Conservation (phyloP, 2,888 invertebrate species). For the Zygogramma bicolorata region DNA sequence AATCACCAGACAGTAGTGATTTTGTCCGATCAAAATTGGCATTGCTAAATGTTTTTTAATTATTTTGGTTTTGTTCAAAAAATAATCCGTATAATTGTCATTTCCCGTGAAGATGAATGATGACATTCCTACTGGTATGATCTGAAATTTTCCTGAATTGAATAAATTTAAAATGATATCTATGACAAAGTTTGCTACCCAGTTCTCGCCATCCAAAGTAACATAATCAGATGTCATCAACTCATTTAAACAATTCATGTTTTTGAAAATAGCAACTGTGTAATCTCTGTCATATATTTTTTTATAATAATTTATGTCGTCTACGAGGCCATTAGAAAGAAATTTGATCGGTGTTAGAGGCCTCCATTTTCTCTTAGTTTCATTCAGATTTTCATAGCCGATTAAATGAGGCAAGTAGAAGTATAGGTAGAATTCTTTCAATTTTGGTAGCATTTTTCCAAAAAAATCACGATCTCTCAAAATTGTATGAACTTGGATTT, state of each 20-base stretch:
- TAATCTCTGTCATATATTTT: background rate
- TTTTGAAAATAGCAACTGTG: background rate
- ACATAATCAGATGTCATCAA: constrained; percentile 3
- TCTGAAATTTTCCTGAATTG: constrained; percentile 1
- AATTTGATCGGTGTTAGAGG: background rate
- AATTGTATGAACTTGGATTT: background rate
- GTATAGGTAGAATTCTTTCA: background rate
- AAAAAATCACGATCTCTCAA: background rate
- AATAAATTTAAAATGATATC: constrained; percentile 8
- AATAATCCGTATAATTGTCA: background rate
- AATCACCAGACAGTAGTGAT: constrained; percentile 15
- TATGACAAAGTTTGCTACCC: constrained; percentile 15
- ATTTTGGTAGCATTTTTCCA: background rate
- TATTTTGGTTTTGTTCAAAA: background rate
- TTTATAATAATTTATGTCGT: constrained; percentile 1
- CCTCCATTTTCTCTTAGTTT: background rate
- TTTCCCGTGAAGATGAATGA: constrained; percentile 1
- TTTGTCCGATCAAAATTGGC: constrained; percentile 9
- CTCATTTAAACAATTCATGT: constrained; percentile 15
- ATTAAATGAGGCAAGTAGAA: background rate
- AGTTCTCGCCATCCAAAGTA: constrained; percentile 1
- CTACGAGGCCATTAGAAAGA: background rate
- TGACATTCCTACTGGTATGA: background rate
- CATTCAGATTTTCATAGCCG: background rate
- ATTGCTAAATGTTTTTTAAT: background rate